Evolutionary conservation across 2,888 invertebrate species (phyloP), one percentile per base, ranked within the genome.

Genomic region (Aphidoletes aphidimyza): DNA sequence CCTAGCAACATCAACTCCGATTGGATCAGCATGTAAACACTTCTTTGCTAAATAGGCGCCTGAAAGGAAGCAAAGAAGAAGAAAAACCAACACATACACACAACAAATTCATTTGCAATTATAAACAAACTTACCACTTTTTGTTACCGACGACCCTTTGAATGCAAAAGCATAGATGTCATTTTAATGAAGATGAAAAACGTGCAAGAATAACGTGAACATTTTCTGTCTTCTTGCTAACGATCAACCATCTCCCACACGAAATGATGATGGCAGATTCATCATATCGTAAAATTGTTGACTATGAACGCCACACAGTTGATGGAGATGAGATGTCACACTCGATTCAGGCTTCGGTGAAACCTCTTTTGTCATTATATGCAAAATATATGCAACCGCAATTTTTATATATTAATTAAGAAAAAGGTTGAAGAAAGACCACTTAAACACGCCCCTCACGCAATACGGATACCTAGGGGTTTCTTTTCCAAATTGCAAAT

Each of bases 321-420:
- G n/a, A n/a, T n/a, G n/a, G n/a, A n/a, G n/a, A n/a, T n/a, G n/a
- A n/a, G n/a, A n/a, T n/a, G n/a, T n/a, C n/a, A n/a, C n/a, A 14
- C 69, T 69, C 34, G 26, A 69, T 69, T 30, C 30, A 54, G 54
- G 54, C 11, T 3, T 54, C 22, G n/a, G n/a, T 22, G 30, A 5
- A 69, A n/a, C n/a, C n/a, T 69, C 69, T 69, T 69, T 69, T 69
- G 69, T 69, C 69, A 30, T 30, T 30, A 22, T 26, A 30, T 47
- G 69, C 69, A 69, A 69, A 69, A 22, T 69, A n/a, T 26, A 69
- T 69, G 69, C 69, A 69, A 69, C 26, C 69, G 69, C 69, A 69
- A 69, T 30, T 69, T 69, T 69, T 69, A 69, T n/a, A 69, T 69
- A 69, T 69, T 69, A 69, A 30, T 69, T 69, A 69, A 30, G 69